A percentile compares a stretch with the other conserved stretches of the same genome.
These are phyloP conservation scores for Nomada goodeniana DNA, from an alignment of 2,888 invertebrate genomes.

Conservation along the genomic window DNA sequence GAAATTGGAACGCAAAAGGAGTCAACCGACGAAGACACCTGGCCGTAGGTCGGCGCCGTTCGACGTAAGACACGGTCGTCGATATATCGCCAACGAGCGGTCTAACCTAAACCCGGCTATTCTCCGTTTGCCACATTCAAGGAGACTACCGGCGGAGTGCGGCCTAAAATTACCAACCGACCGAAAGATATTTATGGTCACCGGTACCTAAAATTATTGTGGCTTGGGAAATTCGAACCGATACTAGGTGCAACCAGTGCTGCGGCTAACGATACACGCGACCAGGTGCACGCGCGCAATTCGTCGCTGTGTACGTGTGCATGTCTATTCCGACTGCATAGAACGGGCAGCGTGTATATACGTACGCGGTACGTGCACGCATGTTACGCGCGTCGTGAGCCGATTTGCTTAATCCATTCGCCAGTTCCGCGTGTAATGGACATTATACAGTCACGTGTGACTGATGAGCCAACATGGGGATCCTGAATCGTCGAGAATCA, in stretches of 20 bases:
- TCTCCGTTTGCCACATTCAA: constrained; percentile 38
- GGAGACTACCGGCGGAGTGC: constrained; percentile 33
- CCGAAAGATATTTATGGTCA: constrained; percentile 66
- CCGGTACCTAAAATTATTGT: constrained; percentile 66
- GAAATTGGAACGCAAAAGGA: neutral
- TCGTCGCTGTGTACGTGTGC: neutral
- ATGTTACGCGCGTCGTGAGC: constrained; percentile 63
- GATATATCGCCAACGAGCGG: no score
- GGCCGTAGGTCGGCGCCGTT: neutral
- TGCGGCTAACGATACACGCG: constrained; percentile 57
- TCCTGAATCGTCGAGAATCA: constrained; percentile 40
- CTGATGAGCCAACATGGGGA: constrained; percentile 65
- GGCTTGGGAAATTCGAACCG: constrained; percentile 65
- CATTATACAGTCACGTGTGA: constrained; percentile 66
- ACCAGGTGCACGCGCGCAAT: constrained; percentile 49
- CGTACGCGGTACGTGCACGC: constrained; percentile 20
- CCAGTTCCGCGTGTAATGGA: constrained; percentile 66
- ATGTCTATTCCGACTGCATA: neutral
- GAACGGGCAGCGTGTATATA: neutral
- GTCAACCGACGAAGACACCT: neutral
- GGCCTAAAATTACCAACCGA: constrained; percentile 61
- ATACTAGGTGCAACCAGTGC: constrained; percentile 64
- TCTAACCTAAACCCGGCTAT: constrained; percentile 12
- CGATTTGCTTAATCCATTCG: constrained; percentile 68
- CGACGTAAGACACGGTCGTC: neutral